Base-by-base conservation (phyloP, 1,140 invertebrate species). In the Apis dorsata region DNA sequence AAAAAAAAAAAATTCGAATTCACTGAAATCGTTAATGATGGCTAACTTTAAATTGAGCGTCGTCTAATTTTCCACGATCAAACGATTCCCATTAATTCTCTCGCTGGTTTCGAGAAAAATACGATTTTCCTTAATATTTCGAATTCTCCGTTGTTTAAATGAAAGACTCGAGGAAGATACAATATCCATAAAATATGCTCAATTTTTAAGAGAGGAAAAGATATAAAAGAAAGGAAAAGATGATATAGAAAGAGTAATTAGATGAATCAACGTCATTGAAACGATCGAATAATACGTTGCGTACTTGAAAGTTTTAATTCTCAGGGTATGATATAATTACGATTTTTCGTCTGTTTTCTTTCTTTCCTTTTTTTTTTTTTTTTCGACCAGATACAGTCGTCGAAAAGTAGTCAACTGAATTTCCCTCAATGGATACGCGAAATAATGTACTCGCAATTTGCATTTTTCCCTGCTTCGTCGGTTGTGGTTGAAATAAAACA, bases 241-340 rank as follows among this genome's bases (percentile, higher is more conserved):
- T 4, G 34, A 44, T 44, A 7, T 7, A 28, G 51, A 34, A 62
- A 7, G 10, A 17, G 9, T 28, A 71, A 71, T 55, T 55, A 24
- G 5, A 71, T 28, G 70, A 55, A 24, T 71, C 70, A 71, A 71
- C n/a, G 49, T 55, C 51, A 71, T 15, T n/a, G 10, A 19, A 51
- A 71, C 51, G n/a, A 55, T 71, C 24, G 49, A 55, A 19, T 71
- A 55, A 76, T 76, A 24, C 24, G 51, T 53, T 28, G 51, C 70
- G 70, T 55, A 51, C 51, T 28, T 55, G 51, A 71, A 55, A 71
- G 70, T 51, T 71, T 51, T 55, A 71, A 71, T 71, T 55, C 51
- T 24, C 13, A 1, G 49, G 53, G 24, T 17, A 19, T 11, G 28
- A 19, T 68, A 28, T 68, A 57, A 78, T 78, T 55, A 44, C 5